A percentile compares a stretch with the other conserved stretches of the same genome.
Evolutionary conservation across 2,113 vertebrate genomes (phyloP).

Genomic region (human (Homo sapiens)): DNA sequence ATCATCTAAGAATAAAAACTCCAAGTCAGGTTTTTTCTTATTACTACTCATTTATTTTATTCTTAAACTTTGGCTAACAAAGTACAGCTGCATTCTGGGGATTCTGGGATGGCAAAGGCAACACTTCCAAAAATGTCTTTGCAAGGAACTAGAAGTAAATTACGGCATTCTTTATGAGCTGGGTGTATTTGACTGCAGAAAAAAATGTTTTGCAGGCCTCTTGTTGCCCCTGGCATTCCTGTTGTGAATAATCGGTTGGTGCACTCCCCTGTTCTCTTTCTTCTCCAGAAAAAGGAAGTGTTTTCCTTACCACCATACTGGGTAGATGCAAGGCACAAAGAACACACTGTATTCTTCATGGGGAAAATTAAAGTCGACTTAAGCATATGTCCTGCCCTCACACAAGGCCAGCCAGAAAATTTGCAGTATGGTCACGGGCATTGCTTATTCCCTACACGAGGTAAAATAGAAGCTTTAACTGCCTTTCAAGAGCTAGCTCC

Average conservation of each 20-base stretch:
- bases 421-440: background rate
- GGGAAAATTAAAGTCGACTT: constrained; percentile 27
- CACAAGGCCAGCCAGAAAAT: constrained; percentile 57
- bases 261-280: constrained; percentile 70
- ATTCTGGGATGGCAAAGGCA: constrained; percentile 17
- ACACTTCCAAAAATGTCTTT: constrained; percentile 57
- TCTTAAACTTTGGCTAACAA: background rate
- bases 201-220: constrained; percentile 65
- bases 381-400: constrained; percentile 5
- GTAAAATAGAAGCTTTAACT: constrained; percentile 35
- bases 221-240: constrained; percentile 67
- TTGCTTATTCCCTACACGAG: constrained; percentile 44
- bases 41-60: background rate
- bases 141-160: constrained; percentile 54
- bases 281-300: constrained; percentile 73
- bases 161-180: constrained; percentile 51
- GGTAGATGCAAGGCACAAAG: constrained; percentile 44
- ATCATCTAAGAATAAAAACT: background rate
- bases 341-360: constrained; percentile 39
- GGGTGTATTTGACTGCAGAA: constrained; percentile 47
- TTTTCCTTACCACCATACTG: constrained; percentile 61
- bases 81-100: background rate
- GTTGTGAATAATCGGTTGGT: constrained; percentile 73
- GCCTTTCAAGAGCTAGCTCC: constrained; percentile 26
- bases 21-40: background rate